Percentiles rank a stretch among this genome's conserved stretches.
These are phyloP conservation scores for Bathynomus jamesi DNA, from an alignment of 1,140 invertebrate genomes.

Conservation along the genomic window DNA sequence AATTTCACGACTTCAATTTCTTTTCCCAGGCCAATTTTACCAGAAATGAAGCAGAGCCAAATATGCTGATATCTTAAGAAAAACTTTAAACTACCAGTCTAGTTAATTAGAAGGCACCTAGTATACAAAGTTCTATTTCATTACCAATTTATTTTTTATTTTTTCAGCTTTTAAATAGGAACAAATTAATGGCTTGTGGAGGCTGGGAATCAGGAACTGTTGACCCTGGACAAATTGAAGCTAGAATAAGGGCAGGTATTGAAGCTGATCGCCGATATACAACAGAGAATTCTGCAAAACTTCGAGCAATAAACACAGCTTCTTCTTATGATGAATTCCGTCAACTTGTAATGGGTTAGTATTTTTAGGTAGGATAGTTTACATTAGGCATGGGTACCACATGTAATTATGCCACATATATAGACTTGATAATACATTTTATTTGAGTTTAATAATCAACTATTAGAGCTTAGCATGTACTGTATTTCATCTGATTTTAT, in stretches of 20 bases:
- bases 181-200: conserved; percentile 13
- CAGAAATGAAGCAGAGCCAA: no score
- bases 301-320: conserved; percentile 28
- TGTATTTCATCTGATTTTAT: no score
- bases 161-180: not conserved
- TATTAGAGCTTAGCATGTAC: not conserved
- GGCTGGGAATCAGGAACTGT: conserved; percentile 6
- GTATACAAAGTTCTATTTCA: no score
- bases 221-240: conserved; percentile 25
- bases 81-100: no score
- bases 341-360: conserved; percentile 31
- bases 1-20: no score
- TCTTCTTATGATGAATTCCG: conserved; percentile 34
- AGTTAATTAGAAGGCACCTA: no score
- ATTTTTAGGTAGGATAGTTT: not conserved
- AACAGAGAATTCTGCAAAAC: conserved; percentile 31
- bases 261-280: conserved; percentile 29
- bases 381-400: not conserved
- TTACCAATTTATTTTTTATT: not conserved
- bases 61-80: no score
- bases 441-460: not conserved
- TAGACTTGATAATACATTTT: not conserved
- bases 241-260: conserved; percentile 25
- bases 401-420: not conserved
- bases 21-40: no score